Percentiles rank a stretch among this genome's conserved stretches.
Conservation (phyloP, 2,888 invertebrate genomes). For the Microplitis deprimator region DNA sequence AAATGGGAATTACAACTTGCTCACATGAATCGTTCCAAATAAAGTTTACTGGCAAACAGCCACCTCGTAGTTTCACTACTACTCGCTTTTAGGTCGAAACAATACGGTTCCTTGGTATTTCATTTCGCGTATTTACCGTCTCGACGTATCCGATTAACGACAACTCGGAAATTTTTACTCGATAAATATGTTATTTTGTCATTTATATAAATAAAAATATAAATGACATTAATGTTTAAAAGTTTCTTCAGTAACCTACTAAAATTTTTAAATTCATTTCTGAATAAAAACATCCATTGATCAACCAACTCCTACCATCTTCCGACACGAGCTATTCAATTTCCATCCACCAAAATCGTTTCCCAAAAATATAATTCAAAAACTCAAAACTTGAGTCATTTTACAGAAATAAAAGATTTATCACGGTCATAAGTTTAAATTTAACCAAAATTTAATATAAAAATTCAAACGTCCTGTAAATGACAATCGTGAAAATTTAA, state of each 20-base stretch:
- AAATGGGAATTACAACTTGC: constrained; percentile 51
- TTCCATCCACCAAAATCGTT: too few species aligned
- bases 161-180: neutral
- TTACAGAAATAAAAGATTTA: neutral
- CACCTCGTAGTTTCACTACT: constrained; percentile 29
- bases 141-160: neutral
- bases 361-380: too few species aligned
- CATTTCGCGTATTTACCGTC: constrained; percentile 10
- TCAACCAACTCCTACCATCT: neutral
- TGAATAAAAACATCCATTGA: neutral
- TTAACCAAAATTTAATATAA: neutral
- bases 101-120: constrained; percentile 40
- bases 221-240: neutral
- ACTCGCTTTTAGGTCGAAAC: constrained; percentile 47
- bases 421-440: neutral
- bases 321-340: too few species aligned
- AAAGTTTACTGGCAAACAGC: constrained; percentile 53
- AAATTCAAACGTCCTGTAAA: neutral
- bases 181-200: neutral
- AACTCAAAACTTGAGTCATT: neutral
- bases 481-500: neutral
- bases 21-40: constrained; percentile 46
- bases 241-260: neutral
- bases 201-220: neutral
- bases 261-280: neutral